Percentiles rank a stretch among this genome's conserved stretches.
Evolutionary conservation across 2,888 invertebrate species (phyloP).

Genomic region (Lypha dubia): DNA sequence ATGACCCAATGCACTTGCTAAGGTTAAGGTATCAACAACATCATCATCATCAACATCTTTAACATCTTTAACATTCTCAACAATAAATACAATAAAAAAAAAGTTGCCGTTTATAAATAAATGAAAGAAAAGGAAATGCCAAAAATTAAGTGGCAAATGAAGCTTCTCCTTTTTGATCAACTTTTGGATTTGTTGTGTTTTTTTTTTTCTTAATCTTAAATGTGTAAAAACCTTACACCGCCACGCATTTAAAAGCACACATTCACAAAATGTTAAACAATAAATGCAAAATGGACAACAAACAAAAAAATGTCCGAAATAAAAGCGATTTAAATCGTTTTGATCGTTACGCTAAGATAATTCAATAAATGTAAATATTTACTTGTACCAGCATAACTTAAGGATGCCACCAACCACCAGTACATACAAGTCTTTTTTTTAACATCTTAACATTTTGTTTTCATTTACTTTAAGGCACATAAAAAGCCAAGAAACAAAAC

Average conservation of each 20-base stretch:
- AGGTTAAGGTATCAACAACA: conserved; percentile 64
- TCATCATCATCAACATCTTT: conserved; percentile 13
- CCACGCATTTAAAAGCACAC: conserved; percentile 16
- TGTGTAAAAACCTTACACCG: conserved; percentile 41
- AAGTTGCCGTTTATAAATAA: conserved; percentile 21
- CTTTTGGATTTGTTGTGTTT: conserved; percentile 27
- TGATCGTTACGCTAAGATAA: conserved; percentile 69
- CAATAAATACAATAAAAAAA: conserved; percentile 38
- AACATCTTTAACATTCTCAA: background rate
- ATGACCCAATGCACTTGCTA: conserved; percentile 72
- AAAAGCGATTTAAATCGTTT: conserved; percentile 69
- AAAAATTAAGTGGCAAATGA: background rate
- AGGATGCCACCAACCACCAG: too few species aligned
- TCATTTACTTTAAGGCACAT: conserved; percentile 29
- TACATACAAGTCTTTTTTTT: conserved; percentile 18
- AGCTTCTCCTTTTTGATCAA: conserved; percentile 20
- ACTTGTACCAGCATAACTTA: conserved; percentile 69
- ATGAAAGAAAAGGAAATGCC: conserved; percentile 14
- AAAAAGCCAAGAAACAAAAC: conserved; percentile 26
- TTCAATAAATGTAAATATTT: conserved; percentile 72
- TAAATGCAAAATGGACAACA: background rate
- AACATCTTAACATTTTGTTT: conserved; percentile 40
- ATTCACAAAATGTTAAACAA: conserved; percentile 22
- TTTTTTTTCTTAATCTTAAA: too few species aligned
- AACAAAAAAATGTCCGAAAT: conserved; percentile 18